phyloP scores from a whole-genome alignment of 1,140 invertebrate species.

The Drosophila burlai region DNA sequence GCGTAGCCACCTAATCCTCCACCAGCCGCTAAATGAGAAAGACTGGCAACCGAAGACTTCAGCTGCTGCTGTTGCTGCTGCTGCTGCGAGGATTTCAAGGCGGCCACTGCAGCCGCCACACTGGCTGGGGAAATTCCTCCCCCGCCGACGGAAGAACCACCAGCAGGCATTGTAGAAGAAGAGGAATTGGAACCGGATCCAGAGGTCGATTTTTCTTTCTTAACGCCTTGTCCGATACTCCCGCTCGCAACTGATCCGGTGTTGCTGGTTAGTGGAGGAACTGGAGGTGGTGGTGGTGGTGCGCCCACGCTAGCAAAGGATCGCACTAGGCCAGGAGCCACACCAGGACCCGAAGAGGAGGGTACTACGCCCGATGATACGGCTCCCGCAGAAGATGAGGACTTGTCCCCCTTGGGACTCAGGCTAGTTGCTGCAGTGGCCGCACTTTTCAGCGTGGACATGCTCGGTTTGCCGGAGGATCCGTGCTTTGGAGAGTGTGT shows the following conservation, averaged over 20 bases:
- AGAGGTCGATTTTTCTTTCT: constrained; percentile 41
- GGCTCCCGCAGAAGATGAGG: constrained; percentile 28
- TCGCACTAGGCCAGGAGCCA: constrained; percentile 56
- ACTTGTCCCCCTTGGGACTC: constrained; percentile 85
- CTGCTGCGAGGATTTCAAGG: constrained; percentile 51
- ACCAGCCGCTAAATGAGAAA: constrained; percentile 63
- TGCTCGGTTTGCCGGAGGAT: constrained; percentile 93
- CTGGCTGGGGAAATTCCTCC: constrained; percentile 38
- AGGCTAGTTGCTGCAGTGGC: constrained; percentile 85
- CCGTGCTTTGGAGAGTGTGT: constrained; percentile 91
- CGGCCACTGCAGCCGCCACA: constrained; percentile 64
- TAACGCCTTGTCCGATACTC: constrained; percentile 13
- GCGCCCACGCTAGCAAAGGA: constrained; percentile 53
- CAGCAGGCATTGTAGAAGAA: constrained; percentile 14
- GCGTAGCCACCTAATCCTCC: constrained; percentile 51
- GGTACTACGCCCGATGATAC: constrained; percentile 24
- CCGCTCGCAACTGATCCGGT: constrained; percentile 8
- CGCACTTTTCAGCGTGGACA: constrained; percentile 93
- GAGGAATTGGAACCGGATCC: constrained; percentile 28
- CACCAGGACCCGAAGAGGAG: constrained; percentile 14
- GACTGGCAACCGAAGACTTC: constrained; percentile 57
- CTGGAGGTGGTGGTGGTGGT: constrained; percentile 52
- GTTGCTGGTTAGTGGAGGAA: constrained; percentile 55
- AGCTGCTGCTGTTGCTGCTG: constrained; percentile 38
- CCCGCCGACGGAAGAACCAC: constrained; percentile 13